Evolutionary conservation across 2,797 vertebrate species (phyloP), one percentile per base, ranked within the genome.

Genomic region (Liasis olivaceus): DNA sequence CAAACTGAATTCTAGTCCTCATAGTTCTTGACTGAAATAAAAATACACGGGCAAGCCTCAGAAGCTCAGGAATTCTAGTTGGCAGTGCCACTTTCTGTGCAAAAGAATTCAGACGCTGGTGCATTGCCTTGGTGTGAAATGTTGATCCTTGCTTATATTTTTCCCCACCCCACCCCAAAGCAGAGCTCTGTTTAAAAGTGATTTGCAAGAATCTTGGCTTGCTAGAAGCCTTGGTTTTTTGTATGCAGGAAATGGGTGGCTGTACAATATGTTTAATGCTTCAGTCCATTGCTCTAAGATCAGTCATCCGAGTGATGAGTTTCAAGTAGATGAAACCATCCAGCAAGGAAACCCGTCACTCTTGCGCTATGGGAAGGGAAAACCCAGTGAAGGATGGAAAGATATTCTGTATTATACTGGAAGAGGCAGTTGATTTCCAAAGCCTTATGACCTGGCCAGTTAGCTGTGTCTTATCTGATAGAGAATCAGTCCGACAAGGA

Each of bases 351-450:
- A 9, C 24, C 14, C 14, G 6, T 86, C 20, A 5, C 13, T 6
- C 64, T 7, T 22, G 59, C 1, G 2, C 31, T 62, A 62, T 54
- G 4, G 17, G 31, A 88, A 63, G 6, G 31, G 86, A 59, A 31
- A 36, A 81, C 36, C 47, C 42, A 28, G 47, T 22, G 47, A 91
- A 62, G 72, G 28, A n/a, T 24, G 64, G 84, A 72, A 81, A 56
- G 26, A 64, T 20, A 20, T 36, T 64, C 47, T 7, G 20, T 36
- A n/a, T 58, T 63, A 51, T 26, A 26, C 28, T 3, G 51, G 26
- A 36, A 0, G 0, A 5, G 42, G 81, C 90, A 31, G 7, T 9
- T 0, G 0, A 91, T 63, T 24, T 56, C 47, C 20, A 17, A 14
- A 26, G 42, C 20, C 24, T 88, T 88, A 59, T 63, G 42, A 81